These are phyloP conservation scores for Asteroscopus sphinx DNA, from an alignment of 2,888 invertebrate species.

Conservation along the genomic window DNA sequence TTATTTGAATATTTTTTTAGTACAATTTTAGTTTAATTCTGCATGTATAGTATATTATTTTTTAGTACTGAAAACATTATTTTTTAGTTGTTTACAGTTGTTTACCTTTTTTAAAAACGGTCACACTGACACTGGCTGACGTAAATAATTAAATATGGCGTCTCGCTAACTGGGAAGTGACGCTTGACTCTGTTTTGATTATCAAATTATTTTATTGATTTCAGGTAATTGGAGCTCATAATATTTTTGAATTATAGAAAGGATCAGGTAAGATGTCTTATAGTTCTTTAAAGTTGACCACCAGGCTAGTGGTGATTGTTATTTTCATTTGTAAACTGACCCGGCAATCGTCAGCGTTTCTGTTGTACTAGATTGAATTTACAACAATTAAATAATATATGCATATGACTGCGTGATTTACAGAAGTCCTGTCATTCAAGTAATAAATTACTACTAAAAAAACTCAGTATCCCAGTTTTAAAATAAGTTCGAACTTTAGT, in stretches of 20 bases:
- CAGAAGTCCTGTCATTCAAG: not conserved
- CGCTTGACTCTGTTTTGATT: slow-evolving; percentile 38
- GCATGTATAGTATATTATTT: too few species aligned
- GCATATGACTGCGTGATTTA: not conserved
- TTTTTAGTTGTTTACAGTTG: too few species aligned
- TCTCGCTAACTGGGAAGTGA: slow-evolving; percentile 46
- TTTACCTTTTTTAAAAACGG: too few species aligned
- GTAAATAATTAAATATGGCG: slow-evolving; percentile 54
- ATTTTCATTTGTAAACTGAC: slow-evolving; percentile 6
- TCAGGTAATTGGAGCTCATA: slow-evolving; percentile 34
- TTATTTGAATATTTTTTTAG: too few species aligned
- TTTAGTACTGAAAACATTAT: too few species aligned
- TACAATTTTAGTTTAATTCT: too few species aligned
- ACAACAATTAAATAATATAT: not conserved
- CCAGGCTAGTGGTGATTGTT: not conserved
- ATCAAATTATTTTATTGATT: slow-evolving; percentile 37
- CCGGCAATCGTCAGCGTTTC: slow-evolving; percentile 26
- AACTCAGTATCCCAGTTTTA: not conserved
- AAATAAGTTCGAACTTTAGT: not conserved
- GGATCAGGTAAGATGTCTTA: slow-evolving; percentile 36
- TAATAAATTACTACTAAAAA: too few species aligned
- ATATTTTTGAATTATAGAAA: slow-evolving; percentile 7
- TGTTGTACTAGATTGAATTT: not conserved
- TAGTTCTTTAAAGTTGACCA: slow-evolving; percentile 4
- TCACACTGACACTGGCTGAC: too few species aligned